Percentiles rank a stretch among this genome's conserved stretches.
phyloP scores from a whole-genome alignment of 1,140 invertebrate genomes.

The Polypedilum vanderplanki region DNA sequence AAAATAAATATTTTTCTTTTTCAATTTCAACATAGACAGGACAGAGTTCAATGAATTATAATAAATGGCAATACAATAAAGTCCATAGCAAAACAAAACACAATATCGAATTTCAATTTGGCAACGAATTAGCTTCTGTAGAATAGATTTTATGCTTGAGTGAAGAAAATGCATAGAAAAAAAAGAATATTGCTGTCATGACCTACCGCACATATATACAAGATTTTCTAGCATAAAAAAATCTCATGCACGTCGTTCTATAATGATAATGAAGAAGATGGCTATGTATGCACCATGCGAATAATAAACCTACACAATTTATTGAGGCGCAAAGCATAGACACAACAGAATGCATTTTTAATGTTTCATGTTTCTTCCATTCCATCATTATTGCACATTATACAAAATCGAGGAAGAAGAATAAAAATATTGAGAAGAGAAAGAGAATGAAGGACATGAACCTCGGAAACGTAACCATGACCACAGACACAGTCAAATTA shows the following conservation, averaged over 20 bases:
- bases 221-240: background rate
- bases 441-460: slow-evolving; percentile 25
- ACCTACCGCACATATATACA: slow-evolving; percentile 15
- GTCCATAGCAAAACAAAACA: background rate
- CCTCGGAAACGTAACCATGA: slow-evolving; percentile 27
- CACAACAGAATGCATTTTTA: background rate
- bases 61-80: background rate
- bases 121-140: background rate
- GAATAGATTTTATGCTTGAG: background rate
- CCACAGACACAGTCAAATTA: slow-evolving; percentile 28
- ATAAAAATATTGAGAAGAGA: background rate
- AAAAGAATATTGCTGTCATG: background rate
- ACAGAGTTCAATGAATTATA: background rate
- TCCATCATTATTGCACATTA: slow-evolving; percentile 3
- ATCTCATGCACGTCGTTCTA: background rate
- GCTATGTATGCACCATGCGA: background rate
- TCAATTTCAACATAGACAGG: background rate
- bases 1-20: background rate
- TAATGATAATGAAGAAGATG: background rate
- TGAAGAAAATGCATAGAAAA: background rate
- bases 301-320: background rate
- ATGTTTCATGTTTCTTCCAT: background rate
- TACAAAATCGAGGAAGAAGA: background rate
- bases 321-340: slow-evolving; percentile 16
- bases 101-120: slow-evolving; percentile 3